Evolutionary conservation across 2,888 invertebrate species (phyloP), one percentile per base, ranked within the genome.

Genomic region (Tyria jacobaeae): DNA sequence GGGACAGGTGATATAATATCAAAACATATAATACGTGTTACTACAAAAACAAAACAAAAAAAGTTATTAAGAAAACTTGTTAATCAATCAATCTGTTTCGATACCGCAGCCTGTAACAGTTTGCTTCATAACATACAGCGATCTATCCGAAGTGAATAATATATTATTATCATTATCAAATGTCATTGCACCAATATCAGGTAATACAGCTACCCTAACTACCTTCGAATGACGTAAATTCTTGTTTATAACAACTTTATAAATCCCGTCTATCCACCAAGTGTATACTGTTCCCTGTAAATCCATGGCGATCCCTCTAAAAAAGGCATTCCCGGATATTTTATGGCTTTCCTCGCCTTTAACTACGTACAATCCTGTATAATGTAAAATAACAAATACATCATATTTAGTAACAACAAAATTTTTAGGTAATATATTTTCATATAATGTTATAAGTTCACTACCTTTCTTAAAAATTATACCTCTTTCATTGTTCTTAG

Each of bases 221-320:
- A 94, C 44, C 14, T 56, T 81, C 0, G 91, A 88, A 24, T 86
- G 75, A 10, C 69, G 25, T 9, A 92, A 66, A 58, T 83, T 80
- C 24, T 79, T 81, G 0, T 82, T 80, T 41, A 91, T 75, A 50
- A 80, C 53, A 2, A 94, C 80, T 75, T 83, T 89, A 58, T 92
- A 94, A 5, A 94, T 81, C 0, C 88, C 89, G 60, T 93, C 91
- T 1, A 93, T 58, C 92, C 92, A 93, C 93, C 93, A 93, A 4
- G 88, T 82, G 35, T 90, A 92, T 0, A 92, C 83, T 0, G 66
- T 74, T 0, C 86, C 89, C 34, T 90, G 84, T 34, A 87, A 77
- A 79, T 92, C 92, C 3, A 89, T 76, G 10, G 86, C 82, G 1
- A 93, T 62, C 0, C 92, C 92, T 77, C 92, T 83, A 41, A 91